A percentile compares a stretch with the other conserved stretches of the same genome.
Evolutionary conservation across 2,888 invertebrate species (phyloP).

Genomic region (Cataglyphis cursor): DNA sequence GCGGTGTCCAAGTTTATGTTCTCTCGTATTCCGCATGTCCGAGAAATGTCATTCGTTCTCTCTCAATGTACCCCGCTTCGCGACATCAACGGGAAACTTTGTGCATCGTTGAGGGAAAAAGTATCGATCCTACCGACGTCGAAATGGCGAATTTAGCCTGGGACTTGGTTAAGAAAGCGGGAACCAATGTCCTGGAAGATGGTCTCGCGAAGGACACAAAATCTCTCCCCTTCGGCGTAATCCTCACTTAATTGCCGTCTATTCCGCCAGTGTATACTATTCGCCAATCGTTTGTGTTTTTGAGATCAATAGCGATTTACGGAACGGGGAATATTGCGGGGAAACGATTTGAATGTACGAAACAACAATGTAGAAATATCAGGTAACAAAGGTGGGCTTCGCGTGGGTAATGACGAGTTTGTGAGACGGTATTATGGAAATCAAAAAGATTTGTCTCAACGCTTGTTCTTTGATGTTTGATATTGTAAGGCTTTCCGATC

Average conservation of each 20-base stretch:
- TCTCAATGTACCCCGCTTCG: not conserved
- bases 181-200: constrained; percentile 34
- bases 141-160: constrained; percentile 25
- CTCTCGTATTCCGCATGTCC: constrained; percentile 2
- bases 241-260: constrained; percentile 31
- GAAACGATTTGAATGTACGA: not conserved
- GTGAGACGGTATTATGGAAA: not conserved
- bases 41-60: constrained; percentile 21
- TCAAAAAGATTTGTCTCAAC: not conserved
- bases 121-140: constrained; percentile 24
- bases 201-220: not conserved
- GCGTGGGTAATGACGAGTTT: constrained; percentile 17
- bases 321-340: not conserved
- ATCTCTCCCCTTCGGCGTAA: not conserved
- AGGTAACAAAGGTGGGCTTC: constrained; percentile 10
- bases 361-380: constrained; percentile 16
- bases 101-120: constrained; percentile 32
- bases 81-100: constrained; percentile 22
- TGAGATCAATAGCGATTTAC: constrained; percentile 10
- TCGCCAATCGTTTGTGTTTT: not conserved
- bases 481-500: not conserved
- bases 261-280: not conserved
- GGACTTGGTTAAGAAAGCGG: constrained; percentile 3
- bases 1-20: not conserved
- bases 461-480: not conserved